Conservation (phyloP, 1,140 invertebrate species). For the Drosophila ercepeae region DNA sequence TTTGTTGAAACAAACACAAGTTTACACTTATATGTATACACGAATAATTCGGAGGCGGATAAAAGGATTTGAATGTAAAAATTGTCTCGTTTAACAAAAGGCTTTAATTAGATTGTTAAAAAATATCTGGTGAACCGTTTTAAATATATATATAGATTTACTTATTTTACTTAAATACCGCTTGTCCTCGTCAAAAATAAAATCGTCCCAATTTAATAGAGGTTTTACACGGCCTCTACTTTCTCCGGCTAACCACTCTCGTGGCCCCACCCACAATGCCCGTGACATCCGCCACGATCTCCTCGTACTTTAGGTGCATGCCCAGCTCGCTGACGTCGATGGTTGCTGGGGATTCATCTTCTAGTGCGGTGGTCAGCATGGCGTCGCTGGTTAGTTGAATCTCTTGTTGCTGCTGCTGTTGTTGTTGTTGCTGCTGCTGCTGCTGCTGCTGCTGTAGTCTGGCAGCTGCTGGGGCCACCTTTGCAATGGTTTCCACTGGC, state of each 20-base stretch:
- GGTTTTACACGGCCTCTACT: constrained; percentile 29
- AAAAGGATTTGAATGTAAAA: background rate
- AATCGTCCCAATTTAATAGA: constrained; percentile 3
- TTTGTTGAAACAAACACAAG: constrained; percentile 16
- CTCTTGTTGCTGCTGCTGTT: constrained; percentile 30
- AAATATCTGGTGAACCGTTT: too few relatives aligned
- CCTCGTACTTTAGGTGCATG: constrained; percentile 82
- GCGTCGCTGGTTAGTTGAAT: constrained; percentile 58
- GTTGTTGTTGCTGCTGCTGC: constrained; percentile 8
- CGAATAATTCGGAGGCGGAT: background rate
- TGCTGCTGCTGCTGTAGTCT: constrained; percentile 49
- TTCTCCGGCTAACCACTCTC: constrained; percentile 53
- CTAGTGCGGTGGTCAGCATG: constrained; percentile 53
- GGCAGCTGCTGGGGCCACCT: constrained; percentile 17
- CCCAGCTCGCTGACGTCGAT: constrained; percentile 72
- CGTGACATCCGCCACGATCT: constrained; percentile 79
- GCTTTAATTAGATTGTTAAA: background rate
- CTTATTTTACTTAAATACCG: background rate
- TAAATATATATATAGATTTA: too few relatives aligned
- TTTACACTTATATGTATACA: constrained; percentile 16
- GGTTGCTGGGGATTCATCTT: constrained; percentile 60
- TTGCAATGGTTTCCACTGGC: constrained; percentile 26
- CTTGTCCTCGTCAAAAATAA: constrained; percentile 15
- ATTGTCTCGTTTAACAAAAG: background rate
- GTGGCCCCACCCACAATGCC: constrained; percentile 48